Percentiles rank a stretch among this genome's conserved stretches.
These are phyloP conservation scores for Phocoena phocoena DNA, from an alignment of 2,113 vertebrate species.

Conservation along the genomic window DNA sequence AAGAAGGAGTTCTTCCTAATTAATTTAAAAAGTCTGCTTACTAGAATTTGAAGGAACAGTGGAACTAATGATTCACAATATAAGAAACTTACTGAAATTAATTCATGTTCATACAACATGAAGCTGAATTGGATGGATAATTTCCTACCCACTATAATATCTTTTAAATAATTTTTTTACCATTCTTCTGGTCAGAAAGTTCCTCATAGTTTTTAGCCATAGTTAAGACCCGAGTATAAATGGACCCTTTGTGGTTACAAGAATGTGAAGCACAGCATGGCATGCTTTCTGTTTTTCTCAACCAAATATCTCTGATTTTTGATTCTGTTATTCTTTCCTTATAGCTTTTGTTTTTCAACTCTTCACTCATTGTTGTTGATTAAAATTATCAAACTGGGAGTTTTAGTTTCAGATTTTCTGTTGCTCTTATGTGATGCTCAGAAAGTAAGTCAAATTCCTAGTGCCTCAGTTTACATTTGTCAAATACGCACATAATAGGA, in stretches of 20 bases:
- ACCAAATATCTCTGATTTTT: neutral
- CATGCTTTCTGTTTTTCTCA: neutral
- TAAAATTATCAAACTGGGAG: neutral
- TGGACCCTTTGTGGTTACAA: neutral
- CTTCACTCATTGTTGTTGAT: neutral
- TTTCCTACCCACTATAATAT: neutral
- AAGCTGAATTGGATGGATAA: neutral
- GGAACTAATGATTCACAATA: neutral
- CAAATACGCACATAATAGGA: neutral
- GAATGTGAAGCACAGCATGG: neutral
- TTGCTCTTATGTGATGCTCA: neutral
- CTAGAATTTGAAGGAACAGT: neutral
- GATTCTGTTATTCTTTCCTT: neutral
- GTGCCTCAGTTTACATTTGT: neutral
- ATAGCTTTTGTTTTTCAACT: neutral
- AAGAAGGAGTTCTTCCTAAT: neutral
- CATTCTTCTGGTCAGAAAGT: neutral
- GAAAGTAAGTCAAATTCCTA: neutral
- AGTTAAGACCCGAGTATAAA: neutral
- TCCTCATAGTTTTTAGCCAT: neutral
- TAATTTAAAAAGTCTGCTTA: constrained; percentile 22
- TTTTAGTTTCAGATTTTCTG: neutral
- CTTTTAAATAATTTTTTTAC: neutral
- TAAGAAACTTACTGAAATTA: neutral
- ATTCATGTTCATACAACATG: neutral